Evolutionary conservation across 1,140 invertebrate genomes (phyloP), one percentile per base, ranked within the genome.

Genomic region (Agrypnia vestita): DNA sequence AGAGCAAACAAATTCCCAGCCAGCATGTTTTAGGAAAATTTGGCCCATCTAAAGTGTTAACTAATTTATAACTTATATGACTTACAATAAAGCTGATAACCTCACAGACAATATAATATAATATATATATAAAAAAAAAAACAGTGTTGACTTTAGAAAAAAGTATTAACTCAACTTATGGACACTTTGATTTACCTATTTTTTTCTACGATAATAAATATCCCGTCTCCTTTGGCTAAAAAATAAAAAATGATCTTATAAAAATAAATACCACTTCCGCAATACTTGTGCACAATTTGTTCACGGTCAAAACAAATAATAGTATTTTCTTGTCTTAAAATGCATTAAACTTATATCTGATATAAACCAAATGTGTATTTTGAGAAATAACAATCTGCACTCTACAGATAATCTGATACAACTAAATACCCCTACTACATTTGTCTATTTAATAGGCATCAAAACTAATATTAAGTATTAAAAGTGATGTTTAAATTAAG

Each of bases 401-500:
- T 9, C 13, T 47, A 12, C 19, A 15, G 21, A 69, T 12, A 21
- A 43, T 13, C 15, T 25, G 46, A 44, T 47, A 69, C 13, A 15
- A 72, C n/a, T 72, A 19, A 51, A 47, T 72, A 47, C 11, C 25
- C 25, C 25, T 35, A 35, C 25, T 35, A 53, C n/a, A 21, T 17
- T 55, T 73, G 53, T 73, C 62, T 67, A 67, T 67, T 67, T 67
- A 67, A 67, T 67, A 67, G 62, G 62, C 62, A 67, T 67, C 15
- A 25, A 44, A 67, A 73, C 25, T 75, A 75, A 35, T 1, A 59
- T 44, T 75, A 71, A 71, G 47, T 71, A 71, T 55, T 76, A 76
- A 8, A 47, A 62, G 25, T 62, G 74, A 35, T 76, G 75, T 76
- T 76, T 76, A 61, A 47, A 74, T 55, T 78, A 69, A 78, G 53